These are phyloP conservation scores for Neosilurus mollespiculum DNA, from an alignment of 2,797 vertebrate genomes.

Conservation along the genomic window DNA sequence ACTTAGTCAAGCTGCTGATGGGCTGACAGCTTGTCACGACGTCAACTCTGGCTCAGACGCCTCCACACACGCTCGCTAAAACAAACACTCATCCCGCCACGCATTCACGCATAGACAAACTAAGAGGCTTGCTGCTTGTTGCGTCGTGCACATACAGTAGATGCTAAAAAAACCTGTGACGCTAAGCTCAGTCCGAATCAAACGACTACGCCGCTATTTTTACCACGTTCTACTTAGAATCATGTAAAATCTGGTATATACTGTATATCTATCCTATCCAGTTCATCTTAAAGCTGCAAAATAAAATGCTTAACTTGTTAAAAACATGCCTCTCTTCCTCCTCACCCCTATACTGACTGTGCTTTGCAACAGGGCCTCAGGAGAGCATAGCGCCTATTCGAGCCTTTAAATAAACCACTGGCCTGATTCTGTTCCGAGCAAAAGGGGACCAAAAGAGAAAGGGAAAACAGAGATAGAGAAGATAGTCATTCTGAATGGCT, in stretches of 20 bases:
- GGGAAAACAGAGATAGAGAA: conserved; percentile 17
- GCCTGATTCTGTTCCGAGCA: conserved; percentile 69
- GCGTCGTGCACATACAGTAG: conserved; percentile 1
- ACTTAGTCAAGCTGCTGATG: conserved; percentile 49
- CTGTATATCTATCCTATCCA: not conserved
- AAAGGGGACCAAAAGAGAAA: conserved; percentile 20
- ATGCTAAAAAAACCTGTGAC: not conserved
- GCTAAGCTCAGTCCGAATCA: conserved; percentile 3
- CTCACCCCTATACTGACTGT: conserved; percentile 65
- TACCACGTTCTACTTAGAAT: not conserved
- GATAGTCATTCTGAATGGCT: not conserved
- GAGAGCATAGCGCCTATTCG: conserved; percentile 69
- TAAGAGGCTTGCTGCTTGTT: conserved; percentile 12
- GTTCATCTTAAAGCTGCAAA: not conserved
- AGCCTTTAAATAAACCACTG: conserved; percentile 79
- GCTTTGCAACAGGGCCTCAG: conserved; percentile 64
- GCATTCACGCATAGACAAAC: not conserved
- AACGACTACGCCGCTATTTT: not conserved
- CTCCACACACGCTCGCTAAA: conserved; percentile 38
- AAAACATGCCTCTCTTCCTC: conserved; percentile 50
- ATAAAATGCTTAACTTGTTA: conserved; percentile 30
- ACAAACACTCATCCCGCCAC: conserved; percentile 40
- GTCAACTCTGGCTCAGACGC: conserved; percentile 39
- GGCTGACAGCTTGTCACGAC: conserved; percentile 52
- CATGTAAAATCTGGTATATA: not conserved